Evolutionary conservation across 2,797 vertebrate genomes (phyloP).

Genomic region (Thaleichthys pacificus): DNA sequence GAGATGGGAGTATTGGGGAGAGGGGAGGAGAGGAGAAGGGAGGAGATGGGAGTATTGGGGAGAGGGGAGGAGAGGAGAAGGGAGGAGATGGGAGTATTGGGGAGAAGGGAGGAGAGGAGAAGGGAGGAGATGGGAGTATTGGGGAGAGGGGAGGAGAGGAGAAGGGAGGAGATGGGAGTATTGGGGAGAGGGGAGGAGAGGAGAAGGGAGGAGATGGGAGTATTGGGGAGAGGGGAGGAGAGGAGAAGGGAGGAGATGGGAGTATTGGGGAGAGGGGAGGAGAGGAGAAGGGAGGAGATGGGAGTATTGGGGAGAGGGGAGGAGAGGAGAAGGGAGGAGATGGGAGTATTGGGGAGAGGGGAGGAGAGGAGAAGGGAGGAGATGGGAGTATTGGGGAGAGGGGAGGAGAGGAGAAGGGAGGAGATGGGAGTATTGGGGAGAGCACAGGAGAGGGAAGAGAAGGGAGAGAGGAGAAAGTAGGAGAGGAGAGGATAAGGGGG

Average conservation of each 20-base stretch:
- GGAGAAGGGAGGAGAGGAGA: slow-evolving; percentile 11
- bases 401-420: slow-evolving; percentile 22
- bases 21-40: slow-evolving; percentile 22
- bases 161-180: too few species aligned
- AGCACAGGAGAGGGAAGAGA: slow-evolving; percentile 13
- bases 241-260: slow-evolving; percentile 31
- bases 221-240: neutral
- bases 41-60: neutral
- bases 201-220: too few species aligned
- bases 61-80: slow-evolving; percentile 18
- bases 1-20: slow-evolving; percentile 31
- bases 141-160: slow-evolving; percentile 6
- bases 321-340: slow-evolving; percentile 19
- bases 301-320: slow-evolving; percentile 4
- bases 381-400: slow-evolving; percentile 28
- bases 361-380: slow-evolving; percentile 4
- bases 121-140: slow-evolving; percentile 14
- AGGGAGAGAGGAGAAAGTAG: slow-evolving; percentile 9
- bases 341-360: slow-evolving; percentile 16
- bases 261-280: slow-evolving; percentile 21
- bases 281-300: neutral
- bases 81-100: too few species aligned
- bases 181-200: slow-evolving; percentile 32
- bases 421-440: slow-evolving; percentile 8
- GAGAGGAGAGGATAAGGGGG: slow-evolving; percentile 13